phyloP scores from a whole-genome alignment of 2,113 vertebrate genomes.

The Cheilinus undulatus region DNA sequence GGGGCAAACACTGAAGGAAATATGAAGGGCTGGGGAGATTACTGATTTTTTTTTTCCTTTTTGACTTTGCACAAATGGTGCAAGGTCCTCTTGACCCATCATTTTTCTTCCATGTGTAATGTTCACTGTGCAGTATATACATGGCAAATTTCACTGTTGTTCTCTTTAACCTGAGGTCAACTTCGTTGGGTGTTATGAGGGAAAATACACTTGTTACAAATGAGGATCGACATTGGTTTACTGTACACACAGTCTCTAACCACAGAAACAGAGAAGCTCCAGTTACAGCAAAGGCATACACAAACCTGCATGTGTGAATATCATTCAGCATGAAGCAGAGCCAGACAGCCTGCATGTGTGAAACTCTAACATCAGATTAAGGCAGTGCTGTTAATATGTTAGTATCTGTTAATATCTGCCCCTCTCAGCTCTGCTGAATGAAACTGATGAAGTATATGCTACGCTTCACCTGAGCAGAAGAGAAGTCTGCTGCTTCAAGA shows the following conservation, averaged over 20 bases:
- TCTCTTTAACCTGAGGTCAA: not conserved
- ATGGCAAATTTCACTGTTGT: too few relatives aligned
- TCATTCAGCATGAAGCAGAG: not conserved
- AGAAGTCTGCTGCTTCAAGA: conserved; percentile 25
- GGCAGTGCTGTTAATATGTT: not conserved
- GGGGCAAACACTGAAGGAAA: too few relatives aligned
- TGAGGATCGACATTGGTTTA: conserved; percentile 47
- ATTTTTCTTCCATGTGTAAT: too few relatives aligned
- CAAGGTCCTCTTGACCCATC: too few relatives aligned
- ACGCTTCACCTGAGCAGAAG: conserved; percentile 46
- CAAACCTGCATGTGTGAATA: not conserved
- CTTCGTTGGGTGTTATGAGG: conserved; percentile 38
- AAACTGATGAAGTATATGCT: conserved; percentile 8
- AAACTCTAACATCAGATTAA: not conserved
- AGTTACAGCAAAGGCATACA: conserved; percentile 24
- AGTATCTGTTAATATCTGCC: not conserved
- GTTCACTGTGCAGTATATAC: too few relatives aligned
- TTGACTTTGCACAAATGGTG: too few relatives aligned
- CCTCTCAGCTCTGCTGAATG: conserved; percentile 4
- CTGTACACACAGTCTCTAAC: conserved; percentile 44
- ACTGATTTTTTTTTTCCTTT: too few relatives aligned
- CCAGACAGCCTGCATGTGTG: not conserved
- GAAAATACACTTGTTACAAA: conserved; percentile 51
- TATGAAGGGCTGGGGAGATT: too few relatives aligned
- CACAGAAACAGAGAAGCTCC: conserved; percentile 20